Percentiles rank a stretch among this genome's conserved stretches.
Conservation (phyloP, 2,797 vertebrate genomes). For the Synaphobranchus kaupii region DNA sequence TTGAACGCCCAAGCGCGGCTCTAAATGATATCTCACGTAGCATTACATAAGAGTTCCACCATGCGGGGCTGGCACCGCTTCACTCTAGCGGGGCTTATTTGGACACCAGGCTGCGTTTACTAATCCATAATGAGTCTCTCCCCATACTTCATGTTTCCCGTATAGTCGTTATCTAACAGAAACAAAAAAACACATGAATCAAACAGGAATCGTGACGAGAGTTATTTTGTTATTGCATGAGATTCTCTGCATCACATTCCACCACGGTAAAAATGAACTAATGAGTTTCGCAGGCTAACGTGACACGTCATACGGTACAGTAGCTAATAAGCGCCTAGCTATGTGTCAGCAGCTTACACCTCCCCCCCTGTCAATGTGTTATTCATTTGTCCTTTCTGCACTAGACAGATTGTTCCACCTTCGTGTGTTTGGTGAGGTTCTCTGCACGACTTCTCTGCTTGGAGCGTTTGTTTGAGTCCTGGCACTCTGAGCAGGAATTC, state of each 20-base stretch:
- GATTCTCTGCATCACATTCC: background rate
- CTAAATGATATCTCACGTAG: background rate
- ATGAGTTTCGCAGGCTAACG: background rate
- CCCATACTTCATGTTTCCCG: background rate
- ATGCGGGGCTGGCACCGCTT: background rate
- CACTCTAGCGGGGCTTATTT: background rate
- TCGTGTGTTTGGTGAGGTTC: background rate
- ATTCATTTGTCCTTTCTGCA: conserved; percentile 17
- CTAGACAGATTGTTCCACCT: conserved; percentile 6
- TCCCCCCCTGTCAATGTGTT: background rate
- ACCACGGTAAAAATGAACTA: background rate
- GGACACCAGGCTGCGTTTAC: background rate
- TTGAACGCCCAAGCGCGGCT: background rate
- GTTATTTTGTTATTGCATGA: background rate
- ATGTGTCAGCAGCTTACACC: background rate
- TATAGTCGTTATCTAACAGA: background rate
- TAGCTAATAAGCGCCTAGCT: conserved; percentile 3
- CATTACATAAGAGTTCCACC: background rate
- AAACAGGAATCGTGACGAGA: background rate
- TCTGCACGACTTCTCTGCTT: background rate
- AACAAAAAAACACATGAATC: background rate
- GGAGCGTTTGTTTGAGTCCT: conserved; percentile 17
- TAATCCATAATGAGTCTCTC: background rate
- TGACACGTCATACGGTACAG: background rate
- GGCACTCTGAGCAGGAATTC: background rate